Evolutionary conservation across 2,797 vertebrate species (phyloP).

Genomic region (Gallinago nigripennis): DNA sequence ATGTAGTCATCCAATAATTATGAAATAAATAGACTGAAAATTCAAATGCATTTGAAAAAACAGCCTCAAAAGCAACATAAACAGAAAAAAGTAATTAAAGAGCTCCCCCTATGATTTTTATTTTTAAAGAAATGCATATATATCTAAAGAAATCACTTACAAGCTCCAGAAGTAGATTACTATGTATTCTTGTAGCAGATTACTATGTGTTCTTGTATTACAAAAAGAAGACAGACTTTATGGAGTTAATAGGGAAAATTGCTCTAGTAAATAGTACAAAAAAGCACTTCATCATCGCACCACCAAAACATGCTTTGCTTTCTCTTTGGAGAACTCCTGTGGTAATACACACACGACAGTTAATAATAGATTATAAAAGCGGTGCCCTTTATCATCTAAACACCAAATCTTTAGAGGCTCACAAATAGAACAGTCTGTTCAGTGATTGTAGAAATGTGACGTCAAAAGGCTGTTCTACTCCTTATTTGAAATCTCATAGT

Average conservation of each 20-base stretch:
- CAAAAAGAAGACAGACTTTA: neutral
- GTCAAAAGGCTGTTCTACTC: slow-evolving; percentile 46
- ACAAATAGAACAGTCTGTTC: slow-evolving; percentile 67
- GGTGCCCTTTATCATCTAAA: slow-evolving; percentile 73
- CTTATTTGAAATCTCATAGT: slow-evolving; percentile 36
- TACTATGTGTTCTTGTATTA: slow-evolving; percentile 21
- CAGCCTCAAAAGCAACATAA: slow-evolving; percentile 61
- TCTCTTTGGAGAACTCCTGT: slow-evolving; percentile 57
- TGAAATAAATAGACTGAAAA: slow-evolving; percentile 74
- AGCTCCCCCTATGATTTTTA: neutral
- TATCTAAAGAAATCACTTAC: slow-evolving; percentile 50
- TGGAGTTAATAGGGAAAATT: slow-evolving; percentile 42
- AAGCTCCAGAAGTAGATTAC: slow-evolving; percentile 33
- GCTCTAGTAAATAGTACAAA: slow-evolving; percentile 48
- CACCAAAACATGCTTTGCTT: slow-evolving; percentile 58
- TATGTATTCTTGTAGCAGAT: neutral
- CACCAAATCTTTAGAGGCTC: slow-evolving; percentile 65
- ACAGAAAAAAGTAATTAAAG: slow-evolving; percentile 75
- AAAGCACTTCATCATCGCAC: slow-evolving; percentile 26
- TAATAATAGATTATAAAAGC: slow-evolving; percentile 75
- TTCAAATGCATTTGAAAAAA: slow-evolving; percentile 65
- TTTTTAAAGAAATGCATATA: neutral
- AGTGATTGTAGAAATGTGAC: slow-evolving; percentile 61
- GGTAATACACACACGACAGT: slow-evolving; percentile 57
- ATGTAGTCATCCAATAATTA: slow-evolving; percentile 72